Evolutionary conservation across 1,140 invertebrate species (phyloP), one percentile per base, ranked within the genome.

Genomic region (Drosophila ironensis): DNA sequence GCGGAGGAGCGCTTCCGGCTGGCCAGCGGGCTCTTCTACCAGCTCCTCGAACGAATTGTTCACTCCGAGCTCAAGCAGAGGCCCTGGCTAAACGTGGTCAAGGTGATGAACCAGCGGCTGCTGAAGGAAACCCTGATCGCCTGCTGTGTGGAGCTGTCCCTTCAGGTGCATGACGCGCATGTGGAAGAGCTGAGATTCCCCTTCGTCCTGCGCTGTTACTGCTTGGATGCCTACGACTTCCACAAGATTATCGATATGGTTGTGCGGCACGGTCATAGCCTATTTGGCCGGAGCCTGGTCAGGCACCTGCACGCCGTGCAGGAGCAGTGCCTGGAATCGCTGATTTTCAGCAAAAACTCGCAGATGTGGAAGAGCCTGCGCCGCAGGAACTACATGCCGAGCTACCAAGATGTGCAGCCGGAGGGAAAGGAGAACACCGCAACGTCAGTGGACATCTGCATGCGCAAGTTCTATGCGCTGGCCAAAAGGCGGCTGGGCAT

Each of bases 241-340:
- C 98, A 98, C 87, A 98, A 98, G 92, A 95, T 99, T 7, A 97
- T 99, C 63, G 98, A 99, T 91, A 91, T 98, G 5, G 94, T 98
- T 30, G 97, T 99, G 12, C 92, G 97, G 37, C 94, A 95, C 3
- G 94, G 95, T 0, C 95, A 97, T 66, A 95, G 97, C 64, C 94
- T 96, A 38, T 91, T 99, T 2, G 95, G 96, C 0, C 92, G 97
- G 22, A 96, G 98, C 86, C 94, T 98, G 30, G 95, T 99, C 0
- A 99, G 98, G 87, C 98, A 99, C 92, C 91, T 99, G 4, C 98
- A 98, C 91, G 91, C 93, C 92, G 94, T 99, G 59, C 98, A 99
- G 90, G 98, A 99, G 88, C 93, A 94, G 87, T 97, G 99, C 51
- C 90, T 99, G n/a, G 97, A 98, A 75, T 94, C 94, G 16, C 88